These are phyloP conservation scores for Lepidostoma basale DNA, from an alignment of 1,140 invertebrate genomes.

Conservation along the genomic window DNA sequence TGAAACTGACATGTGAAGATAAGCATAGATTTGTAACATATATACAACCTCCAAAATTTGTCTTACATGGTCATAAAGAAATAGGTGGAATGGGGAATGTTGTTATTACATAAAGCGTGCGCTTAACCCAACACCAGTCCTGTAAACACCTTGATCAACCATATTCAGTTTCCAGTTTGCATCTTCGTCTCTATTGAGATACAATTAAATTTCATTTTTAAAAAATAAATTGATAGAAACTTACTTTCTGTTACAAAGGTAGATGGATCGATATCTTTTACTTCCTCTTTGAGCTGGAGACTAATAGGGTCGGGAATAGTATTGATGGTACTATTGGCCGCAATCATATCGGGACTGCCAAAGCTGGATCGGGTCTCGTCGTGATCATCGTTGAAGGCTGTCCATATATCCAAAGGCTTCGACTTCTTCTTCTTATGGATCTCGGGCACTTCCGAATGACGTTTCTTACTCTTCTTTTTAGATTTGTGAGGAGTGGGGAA, in stretches of 20 bases:
- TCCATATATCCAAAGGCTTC: constrained; percentile 6
- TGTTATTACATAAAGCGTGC: too few relatives aligned
- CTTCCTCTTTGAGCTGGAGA: background rate
- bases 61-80: too few relatives aligned
- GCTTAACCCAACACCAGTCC: too few relatives aligned
- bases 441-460: background rate
- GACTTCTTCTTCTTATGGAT: constrained; percentile 33
- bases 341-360: constrained; percentile 21
- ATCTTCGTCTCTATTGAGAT: too few relatives aligned
- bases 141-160: too few relatives aligned
- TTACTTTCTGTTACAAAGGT: constrained; percentile 39
- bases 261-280: constrained; percentile 28
- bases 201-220: too few relatives aligned
- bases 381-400: constrained; percentile 21
- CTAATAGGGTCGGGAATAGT: background rate
- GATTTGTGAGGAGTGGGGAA: constrained; percentile 13
- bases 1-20: too few relatives aligned
- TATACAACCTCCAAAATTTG: too few relatives aligned
- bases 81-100: too few relatives aligned
- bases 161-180: too few relatives aligned
- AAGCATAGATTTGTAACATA: too few relatives aligned
- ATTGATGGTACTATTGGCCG: background rate
- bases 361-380: constrained; percentile 44
- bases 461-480: constrained; percentile 29
- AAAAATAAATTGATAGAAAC: background rate